Evolutionary conservation across 2,888 invertebrate genomes (phyloP).

Genomic region (Stenurella melanura): DNA sequence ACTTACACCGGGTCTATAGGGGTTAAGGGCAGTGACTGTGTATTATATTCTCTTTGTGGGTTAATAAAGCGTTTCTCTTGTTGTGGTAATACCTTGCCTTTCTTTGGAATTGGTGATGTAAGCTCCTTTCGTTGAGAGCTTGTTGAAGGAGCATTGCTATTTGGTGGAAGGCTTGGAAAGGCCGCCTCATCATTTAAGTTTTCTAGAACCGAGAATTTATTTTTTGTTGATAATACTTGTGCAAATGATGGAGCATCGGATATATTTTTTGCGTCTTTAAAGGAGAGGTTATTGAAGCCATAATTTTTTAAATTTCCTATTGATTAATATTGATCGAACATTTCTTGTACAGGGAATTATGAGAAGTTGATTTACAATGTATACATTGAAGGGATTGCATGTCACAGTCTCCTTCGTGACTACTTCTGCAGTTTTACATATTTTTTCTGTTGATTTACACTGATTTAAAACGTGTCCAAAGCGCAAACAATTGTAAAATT

Average conservation of each 20-base stretch:
- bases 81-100: too few species aligned
- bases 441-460: background rate
- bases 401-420: background rate
- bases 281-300: background rate
- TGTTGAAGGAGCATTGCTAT: too few species aligned
- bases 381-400: too few species aligned
- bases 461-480: slow-evolving; percentile 2
- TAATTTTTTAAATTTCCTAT: background rate
- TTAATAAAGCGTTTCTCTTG: too few species aligned
- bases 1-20: background rate
- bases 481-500: slow-evolving; percentile 4
- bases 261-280: background rate
- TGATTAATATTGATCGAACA: background rate
- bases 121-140: too few species aligned
- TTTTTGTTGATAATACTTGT: too few species aligned
- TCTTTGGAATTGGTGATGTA: too few species aligned
- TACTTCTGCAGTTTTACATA: background rate
- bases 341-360: background rate
- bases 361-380: too few species aligned
- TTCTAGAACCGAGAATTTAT: too few species aligned
- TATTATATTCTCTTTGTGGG: too few species aligned
- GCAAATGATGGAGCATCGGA: background rate
- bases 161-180: too few species aligned
- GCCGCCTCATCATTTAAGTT: too few species aligned
- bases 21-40: background rate